A percentile compares a stretch with the other conserved stretches of the same genome.
phyloP scores from a whole-genome alignment of 2,113 vertebrate species.

The Cariama cristata region DNA sequence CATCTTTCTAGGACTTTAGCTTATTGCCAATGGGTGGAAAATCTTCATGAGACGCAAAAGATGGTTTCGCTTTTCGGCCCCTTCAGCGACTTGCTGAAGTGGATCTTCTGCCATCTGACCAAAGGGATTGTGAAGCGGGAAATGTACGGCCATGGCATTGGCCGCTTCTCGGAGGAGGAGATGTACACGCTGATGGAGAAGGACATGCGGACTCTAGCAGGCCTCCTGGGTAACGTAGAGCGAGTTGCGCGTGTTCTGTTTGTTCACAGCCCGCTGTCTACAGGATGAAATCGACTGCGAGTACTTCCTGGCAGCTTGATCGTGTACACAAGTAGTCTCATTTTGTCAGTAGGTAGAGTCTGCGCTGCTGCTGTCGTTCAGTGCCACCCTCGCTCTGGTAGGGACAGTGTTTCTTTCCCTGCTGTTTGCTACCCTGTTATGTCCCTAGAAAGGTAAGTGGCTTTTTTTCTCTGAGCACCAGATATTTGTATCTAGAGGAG shows the following conservation, averaged over 20 bases:
- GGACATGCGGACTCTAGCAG: constrained; percentile 93
- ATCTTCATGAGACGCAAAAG: constrained; percentile 91
- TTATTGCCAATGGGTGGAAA: constrained; percentile 98
- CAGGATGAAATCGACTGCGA: neutral
- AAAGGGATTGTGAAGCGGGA: constrained; percentile 93
- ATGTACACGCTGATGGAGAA: constrained; percentile 97
- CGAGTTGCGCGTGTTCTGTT: neutral
- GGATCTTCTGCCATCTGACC: constrained; percentile 92
- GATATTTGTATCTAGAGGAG: neutral
- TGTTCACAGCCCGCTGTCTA: neutral
- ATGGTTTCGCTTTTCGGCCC: constrained; percentile 90
- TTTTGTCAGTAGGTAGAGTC: neutral
- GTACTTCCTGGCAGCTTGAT: neutral
- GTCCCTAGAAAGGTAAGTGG: neutral
- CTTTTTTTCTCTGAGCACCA: neutral
- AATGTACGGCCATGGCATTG: constrained; percentile 97
- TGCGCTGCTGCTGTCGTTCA: neutral
- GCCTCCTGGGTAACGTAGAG: constrained; percentile 87
- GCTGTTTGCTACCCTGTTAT: neutral
- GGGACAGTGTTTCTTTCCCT: neutral
- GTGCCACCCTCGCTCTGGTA: neutral
- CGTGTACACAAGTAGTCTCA: neutral
- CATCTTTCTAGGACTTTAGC: constrained; percentile 87
- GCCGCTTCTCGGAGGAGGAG: constrained; percentile 93
- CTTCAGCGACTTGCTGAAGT: constrained; percentile 92